phyloP scores from a whole-genome alignment of 2,888 invertebrate genomes.

The Hydrotaea diabolus region DNA sequence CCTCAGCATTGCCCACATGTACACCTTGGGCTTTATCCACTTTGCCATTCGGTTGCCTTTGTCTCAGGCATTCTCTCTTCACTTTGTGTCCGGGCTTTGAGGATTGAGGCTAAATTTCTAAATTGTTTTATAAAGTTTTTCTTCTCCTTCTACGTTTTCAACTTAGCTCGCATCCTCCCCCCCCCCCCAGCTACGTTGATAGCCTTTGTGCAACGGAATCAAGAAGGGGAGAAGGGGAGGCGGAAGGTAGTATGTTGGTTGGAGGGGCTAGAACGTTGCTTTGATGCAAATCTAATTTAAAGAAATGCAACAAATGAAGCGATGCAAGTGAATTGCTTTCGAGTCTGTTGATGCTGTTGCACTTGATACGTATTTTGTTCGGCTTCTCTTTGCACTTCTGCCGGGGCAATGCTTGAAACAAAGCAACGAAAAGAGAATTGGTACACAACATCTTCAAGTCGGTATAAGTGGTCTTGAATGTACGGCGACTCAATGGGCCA shows the following conservation, averaged over 20 bases:
- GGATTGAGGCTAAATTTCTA: constrained; percentile 26
- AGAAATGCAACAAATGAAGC: constrained; percentile 8
- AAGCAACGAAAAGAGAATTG: background rate
- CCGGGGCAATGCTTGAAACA: background rate
- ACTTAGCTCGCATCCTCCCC: too few species aligned
- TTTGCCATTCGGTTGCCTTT: background rate
- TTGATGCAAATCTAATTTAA: constrained; percentile 15
- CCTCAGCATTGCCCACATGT: background rate
- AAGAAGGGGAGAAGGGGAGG: background rate
- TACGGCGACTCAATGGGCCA: background rate
- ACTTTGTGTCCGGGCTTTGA: background rate
- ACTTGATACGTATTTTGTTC: background rate
- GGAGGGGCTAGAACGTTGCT: background rate
- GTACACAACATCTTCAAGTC: background rate
- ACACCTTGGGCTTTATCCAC: background rate
- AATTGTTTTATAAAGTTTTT: constrained; percentile 34
- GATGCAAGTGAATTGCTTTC: background rate
- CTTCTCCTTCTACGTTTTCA: too few species aligned
- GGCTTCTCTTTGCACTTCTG: background rate
- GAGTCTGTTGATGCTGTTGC: background rate
- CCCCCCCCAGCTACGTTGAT: background rate
- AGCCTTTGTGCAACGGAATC: background rate
- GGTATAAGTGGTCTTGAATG: background rate
- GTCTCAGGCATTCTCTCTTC: background rate
- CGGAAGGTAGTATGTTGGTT: background rate